phyloP scores from a whole-genome alignment of 2,888 invertebrate species.

The Bugula neritina region DNA sequence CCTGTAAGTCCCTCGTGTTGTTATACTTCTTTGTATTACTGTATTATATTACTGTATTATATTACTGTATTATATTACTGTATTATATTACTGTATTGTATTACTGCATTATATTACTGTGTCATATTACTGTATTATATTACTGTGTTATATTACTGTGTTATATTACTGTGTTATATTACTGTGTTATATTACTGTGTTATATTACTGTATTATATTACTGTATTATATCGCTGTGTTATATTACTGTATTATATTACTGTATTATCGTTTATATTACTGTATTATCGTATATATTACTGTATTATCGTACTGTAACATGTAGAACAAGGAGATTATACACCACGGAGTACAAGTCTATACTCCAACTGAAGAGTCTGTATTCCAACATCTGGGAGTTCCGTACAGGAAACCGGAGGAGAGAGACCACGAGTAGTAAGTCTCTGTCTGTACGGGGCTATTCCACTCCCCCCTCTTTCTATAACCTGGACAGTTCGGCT shows the following conservation, averaged over 20 bases:
- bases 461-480: no score
- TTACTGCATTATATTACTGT: neutral
- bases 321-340: constrained; percentile 52
- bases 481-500: no score
- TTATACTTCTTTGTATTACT: neutral
- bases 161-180: neutral
- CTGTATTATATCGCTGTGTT: neutral
- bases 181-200: neutral
- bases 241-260: neutral
- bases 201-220: neutral
- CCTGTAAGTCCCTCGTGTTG: constrained; percentile 34
- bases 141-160: neutral
- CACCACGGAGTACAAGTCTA: constrained; percentile 49
- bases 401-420: constrained; percentile 54
- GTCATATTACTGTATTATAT: no score
- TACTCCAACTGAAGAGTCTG: constrained; percentile 55
- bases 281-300: no score
- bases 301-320: no score
- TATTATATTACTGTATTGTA: neutral
- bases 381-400: constrained; percentile 53
- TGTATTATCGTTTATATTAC: no score
- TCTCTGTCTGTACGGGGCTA: no score
- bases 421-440: constrained; percentile 46
- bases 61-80: neutral
- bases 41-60: neutral